Conservation (phyloP, 2,113 vertebrate genomes). For the Pagrus major region DNA sequence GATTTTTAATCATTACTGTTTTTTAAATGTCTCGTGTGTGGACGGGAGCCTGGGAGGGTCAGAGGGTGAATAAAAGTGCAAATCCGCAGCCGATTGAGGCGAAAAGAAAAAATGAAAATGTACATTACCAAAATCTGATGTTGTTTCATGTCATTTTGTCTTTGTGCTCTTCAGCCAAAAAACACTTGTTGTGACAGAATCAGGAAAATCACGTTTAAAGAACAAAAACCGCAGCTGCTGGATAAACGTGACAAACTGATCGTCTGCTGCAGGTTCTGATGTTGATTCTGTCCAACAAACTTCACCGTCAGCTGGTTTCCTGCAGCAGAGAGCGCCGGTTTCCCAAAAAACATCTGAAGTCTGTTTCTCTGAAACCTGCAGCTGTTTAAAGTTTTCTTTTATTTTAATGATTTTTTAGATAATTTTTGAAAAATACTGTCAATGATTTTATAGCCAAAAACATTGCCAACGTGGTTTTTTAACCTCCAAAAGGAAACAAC, state of each 20-base stretch:
- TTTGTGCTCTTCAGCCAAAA: constrained; percentile 75
- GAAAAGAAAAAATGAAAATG: constrained; percentile 46
- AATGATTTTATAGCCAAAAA: constrained; percentile 31
- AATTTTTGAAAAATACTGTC: background rate
- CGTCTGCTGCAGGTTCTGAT: background rate
- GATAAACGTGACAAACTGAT: background rate
- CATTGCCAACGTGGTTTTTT: constrained; percentile 44
- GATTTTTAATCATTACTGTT: background rate
- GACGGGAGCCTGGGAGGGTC: constrained; percentile 65
- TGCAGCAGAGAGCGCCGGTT: constrained; percentile 16
- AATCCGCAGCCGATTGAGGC: constrained; percentile 54
- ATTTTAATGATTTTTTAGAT: background rate
- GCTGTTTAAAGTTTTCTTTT: background rate
- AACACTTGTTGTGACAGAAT: constrained; percentile 62
- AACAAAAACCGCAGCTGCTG: background rate
- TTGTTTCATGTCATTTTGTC: constrained; percentile 65
- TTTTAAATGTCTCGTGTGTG: constrained; percentile 14
- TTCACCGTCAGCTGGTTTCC: constrained; percentile 31
- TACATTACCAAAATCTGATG: constrained; percentile 58
- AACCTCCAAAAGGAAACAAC: constrained; percentile 15
- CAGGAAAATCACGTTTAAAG: background rate
- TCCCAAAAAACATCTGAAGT: background rate
- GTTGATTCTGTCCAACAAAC: constrained; percentile 38
- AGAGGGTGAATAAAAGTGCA: constrained; percentile 34
- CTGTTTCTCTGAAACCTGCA: background rate